Evolutionary conservation across 2,113 vertebrate species (phyloP).

Genomic region (Probosciger aterrimus): DNA sequence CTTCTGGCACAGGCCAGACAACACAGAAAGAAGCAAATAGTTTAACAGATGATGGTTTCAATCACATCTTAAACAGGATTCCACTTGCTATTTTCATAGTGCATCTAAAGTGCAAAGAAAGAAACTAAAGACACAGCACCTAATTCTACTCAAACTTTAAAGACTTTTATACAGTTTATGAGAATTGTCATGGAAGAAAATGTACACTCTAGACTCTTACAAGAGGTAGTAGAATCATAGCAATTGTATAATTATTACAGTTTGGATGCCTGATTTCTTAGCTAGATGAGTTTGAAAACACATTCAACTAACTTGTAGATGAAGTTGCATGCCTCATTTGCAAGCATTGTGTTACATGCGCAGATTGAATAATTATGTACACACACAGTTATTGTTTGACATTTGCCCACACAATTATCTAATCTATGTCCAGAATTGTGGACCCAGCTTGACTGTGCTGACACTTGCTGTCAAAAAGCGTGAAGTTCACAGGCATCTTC

Average conservation of each 20-base stretch:
- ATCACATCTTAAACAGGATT: background rate
- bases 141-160: background rate
- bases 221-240: background rate
- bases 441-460: conserved; percentile 3
- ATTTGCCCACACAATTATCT: conserved; percentile 48
- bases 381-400: background rate
- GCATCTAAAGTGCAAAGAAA: background rate
- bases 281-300: background rate
- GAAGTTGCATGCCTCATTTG: conserved; percentile 39
- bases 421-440: conserved; percentile 28
- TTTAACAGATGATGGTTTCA: conserved; percentile 8
- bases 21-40: background rate
- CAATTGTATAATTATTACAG: background rate
- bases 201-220: background rate
- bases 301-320: background rate
- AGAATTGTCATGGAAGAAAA: background rate
- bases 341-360: background rate
- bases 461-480: background rate
- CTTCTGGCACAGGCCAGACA: background rate
- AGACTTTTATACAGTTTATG: background rate
- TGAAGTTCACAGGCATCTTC: background rate
- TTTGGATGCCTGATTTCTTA: conserved; percentile 7
- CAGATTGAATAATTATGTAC: conserved; percentile 60
- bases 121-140: background rate
- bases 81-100: background rate